These are phyloP conservation scores for Hozukius guyotensis DNA, from an alignment of 2,797 vertebrate genomes.

Conservation along the genomic window DNA sequence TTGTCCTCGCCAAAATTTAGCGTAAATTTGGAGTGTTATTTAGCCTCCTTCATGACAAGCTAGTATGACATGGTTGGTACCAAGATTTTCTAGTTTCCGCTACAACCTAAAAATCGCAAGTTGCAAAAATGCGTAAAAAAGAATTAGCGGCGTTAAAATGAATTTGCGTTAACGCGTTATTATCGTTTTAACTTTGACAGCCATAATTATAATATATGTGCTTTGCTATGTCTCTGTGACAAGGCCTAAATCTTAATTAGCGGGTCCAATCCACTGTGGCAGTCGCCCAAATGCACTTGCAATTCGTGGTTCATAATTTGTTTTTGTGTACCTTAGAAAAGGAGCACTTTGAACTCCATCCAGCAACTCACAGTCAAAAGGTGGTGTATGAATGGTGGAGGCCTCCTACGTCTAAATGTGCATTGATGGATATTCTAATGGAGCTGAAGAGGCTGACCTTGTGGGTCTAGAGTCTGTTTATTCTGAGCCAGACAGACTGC, in stretches of 20 bases:
- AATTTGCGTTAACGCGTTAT: too few relatives aligned
- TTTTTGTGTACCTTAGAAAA: not conserved
- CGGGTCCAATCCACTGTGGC: not conserved
- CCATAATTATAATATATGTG: not conserved
- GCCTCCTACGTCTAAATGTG: slow-evolving; percentile 5
- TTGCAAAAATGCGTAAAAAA: too few relatives aligned
- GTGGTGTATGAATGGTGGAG: not conserved
- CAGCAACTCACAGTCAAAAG: not conserved
- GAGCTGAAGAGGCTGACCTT: slow-evolving; percentile 30
- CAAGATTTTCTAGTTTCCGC: too few relatives aligned
- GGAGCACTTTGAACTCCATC: not conserved
- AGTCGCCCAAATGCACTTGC: not conserved
- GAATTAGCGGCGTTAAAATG: too few relatives aligned
- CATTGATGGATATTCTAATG: slow-evolving; percentile 8
- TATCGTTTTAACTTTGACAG: too few relatives aligned
- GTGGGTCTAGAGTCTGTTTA: slow-evolving; percentile 36
- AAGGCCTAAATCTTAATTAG: not conserved
- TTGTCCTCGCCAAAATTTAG: too few relatives aligned
- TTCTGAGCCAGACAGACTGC: slow-evolving; percentile 31
- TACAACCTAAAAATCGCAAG: too few relatives aligned
- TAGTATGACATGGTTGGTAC: fast-evolving
- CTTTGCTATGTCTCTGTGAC: not conserved
- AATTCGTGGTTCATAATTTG: not conserved
- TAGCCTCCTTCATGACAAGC: too few relatives aligned
- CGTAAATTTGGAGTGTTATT: too few relatives aligned